phyloP scores from a whole-genome alignment of 1,140 invertebrate species.

The Penaeus japonicus region DNA sequence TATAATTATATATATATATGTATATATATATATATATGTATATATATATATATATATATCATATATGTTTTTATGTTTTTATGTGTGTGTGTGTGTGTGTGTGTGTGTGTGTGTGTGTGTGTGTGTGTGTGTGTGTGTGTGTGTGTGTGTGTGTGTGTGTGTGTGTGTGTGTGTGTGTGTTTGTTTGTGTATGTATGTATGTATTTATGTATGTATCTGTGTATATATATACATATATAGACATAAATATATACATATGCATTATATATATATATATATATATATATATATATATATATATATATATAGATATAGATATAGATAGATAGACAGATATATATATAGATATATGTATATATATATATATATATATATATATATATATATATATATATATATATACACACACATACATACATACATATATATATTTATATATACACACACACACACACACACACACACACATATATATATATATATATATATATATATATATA shows the following conservation, averaged over 20 bases:
- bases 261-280: not conserved
- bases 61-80: not conserved
- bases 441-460: not conserved
- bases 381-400: not conserved
- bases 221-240: not conserved
- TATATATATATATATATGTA: not conserved
- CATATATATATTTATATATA: not conserved
- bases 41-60: not conserved
- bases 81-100: not conserved
- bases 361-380: not conserved
- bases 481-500: not conserved
- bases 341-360: not conserved
- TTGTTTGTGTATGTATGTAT: not conserved
- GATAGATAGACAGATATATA: not conserved
- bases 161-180: not conserved
- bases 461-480: not conserved
- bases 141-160: not conserved
- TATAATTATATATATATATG: not conserved
- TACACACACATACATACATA: not conserved
- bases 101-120: not conserved
- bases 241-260: not conserved
- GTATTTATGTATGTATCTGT: not conserved
- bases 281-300: slow-evolving; percentile 12
- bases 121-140: slow-evolving; percentile 4
- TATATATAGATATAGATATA: not conserved